Base-by-base conservation (phyloP, 2,888 invertebrate genomes). In the Pterostichus niger region DNA sequence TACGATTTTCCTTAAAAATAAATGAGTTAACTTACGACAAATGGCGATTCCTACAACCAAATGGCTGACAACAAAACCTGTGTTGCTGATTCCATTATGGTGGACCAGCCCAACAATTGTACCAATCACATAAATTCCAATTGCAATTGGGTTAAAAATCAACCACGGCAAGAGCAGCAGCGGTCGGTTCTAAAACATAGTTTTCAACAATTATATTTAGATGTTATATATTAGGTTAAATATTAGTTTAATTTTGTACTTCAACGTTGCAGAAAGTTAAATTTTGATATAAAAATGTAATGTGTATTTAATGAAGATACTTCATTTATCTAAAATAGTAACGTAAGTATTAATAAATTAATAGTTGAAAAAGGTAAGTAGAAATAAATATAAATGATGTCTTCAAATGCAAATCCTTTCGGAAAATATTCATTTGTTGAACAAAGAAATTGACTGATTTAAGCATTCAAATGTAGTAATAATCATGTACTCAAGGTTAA, bases 111-210 rank as follows among this genome's bases (percentile, higher is more conserved):
- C 88, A 33, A 88, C 85, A 9, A 89, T 76, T 3, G 88, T 88
- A 31, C 86, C 86, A 54, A 89, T 84, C 2, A 89, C 85, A 78
- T 89, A 90, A 6, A 87, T 85, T 15, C 85, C 77, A 15, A 89
- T 85, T 10, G 87, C 86, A 31, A 88, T 83, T 9, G 89, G 89
- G 84, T 88, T 88, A 82, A 88, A 86, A 15, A 88, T 84, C 75
- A 90, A 84, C 89, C 89, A 90, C 7, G 90, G 90, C 6, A 88
- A 83, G 15, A 90, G 84, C 13, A 89, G 84, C 15, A 84, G 35
- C 24, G 89, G 89, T n/a, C 88, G 87, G 86, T 89, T 89, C 90
- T 90, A 84, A 83, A 89, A 89, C 78, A 64, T 13, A 83, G 68
- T 84, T 68, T 35, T 59, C 17, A 59, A 6, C 5, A 31, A 59